phyloP scores from a whole-genome alignment of 1,140 invertebrate species.

The Parapsyche elsis region DNA sequence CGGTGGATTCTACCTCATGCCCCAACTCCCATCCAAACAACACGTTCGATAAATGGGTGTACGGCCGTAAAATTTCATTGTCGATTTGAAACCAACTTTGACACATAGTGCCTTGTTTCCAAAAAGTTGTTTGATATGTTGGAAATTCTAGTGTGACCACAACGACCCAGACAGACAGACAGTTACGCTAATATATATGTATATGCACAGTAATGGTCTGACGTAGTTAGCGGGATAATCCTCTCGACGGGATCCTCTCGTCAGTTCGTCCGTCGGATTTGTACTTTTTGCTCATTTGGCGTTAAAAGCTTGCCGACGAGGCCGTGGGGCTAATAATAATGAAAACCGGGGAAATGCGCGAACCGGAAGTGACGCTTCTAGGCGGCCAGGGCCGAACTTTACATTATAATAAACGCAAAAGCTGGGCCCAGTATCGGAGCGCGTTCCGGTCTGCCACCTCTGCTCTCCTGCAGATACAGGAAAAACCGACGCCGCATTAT shows the following conservation, averaged over 20 bases:
- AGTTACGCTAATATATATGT: no score
- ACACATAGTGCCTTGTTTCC: no score
- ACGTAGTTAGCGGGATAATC: not conserved
- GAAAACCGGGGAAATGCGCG: conserved; percentile 37
- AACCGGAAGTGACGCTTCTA: not conserved
- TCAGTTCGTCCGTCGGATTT: conserved; percentile 4
- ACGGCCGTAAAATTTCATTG: no score
- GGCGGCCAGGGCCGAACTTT: conserved; percentile 36
- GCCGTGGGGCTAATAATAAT: conserved; percentile 40
- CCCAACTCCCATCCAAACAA: no score
- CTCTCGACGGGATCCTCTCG: not conserved
- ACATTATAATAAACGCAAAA: conserved; percentile 5
- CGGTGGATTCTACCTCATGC: no score
- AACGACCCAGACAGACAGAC: no score
- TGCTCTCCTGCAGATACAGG: conserved; percentile 47
- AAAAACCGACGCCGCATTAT: conserved; percentile 39
- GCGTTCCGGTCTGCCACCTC: conserved; percentile 52
- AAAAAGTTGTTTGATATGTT: no score
- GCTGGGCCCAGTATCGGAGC: conserved; percentile 39
- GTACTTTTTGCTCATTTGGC: conserved; percentile 53
- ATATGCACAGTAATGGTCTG: no score
- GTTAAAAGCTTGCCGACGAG: conserved; percentile 1
- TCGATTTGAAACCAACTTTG: no score
- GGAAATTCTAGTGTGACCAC: no score
- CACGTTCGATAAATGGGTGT: no score